Evolutionary conservation across 2,888 invertebrate genomes (phyloP).

Genomic region (Limnephilus auricula): DNA sequence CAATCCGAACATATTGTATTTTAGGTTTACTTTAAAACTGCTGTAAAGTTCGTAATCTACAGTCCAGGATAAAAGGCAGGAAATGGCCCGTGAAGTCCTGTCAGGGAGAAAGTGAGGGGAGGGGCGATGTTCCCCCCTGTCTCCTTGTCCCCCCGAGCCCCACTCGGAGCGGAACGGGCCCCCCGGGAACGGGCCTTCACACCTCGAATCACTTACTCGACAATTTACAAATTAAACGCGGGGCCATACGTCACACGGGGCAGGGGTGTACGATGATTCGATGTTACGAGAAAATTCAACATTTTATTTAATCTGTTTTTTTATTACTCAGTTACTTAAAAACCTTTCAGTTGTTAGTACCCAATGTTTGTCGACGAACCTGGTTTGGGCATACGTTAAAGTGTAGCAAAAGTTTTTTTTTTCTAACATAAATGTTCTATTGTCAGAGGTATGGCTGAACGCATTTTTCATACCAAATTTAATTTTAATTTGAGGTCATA

Average conservation of each 20-base stretch:
- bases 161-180: not conserved
- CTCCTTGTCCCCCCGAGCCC: not conserved
- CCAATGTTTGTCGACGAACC: not conserved
- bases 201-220: conserved; percentile 67
- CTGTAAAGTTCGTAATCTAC: conserved; percentile 25
- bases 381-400: not conserved
- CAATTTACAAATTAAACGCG: conserved; percentile 67
- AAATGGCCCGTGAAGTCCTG: conserved; percentile 42
- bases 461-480: too few relatives aligned
- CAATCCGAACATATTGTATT: not conserved
- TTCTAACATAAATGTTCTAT: too few relatives aligned
- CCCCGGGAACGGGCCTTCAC: conserved; percentile 64
- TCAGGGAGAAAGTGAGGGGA: not conserved
- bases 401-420: too few relatives aligned
- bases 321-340: not conserved
- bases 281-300: not conserved
- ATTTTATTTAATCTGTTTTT: not conserved
- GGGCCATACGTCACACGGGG: conserved; percentile 46
- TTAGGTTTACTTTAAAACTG: not conserved
- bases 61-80: conserved; percentile 24
- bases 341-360: not conserved
- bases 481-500: too few relatives aligned
- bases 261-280: not conserved
- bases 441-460: too few relatives aligned
- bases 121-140: not conserved